These are phyloP conservation scores for Cotesia typhae DNA, from an alignment of 1,140 invertebrate species.

Conservation along the genomic window DNA sequence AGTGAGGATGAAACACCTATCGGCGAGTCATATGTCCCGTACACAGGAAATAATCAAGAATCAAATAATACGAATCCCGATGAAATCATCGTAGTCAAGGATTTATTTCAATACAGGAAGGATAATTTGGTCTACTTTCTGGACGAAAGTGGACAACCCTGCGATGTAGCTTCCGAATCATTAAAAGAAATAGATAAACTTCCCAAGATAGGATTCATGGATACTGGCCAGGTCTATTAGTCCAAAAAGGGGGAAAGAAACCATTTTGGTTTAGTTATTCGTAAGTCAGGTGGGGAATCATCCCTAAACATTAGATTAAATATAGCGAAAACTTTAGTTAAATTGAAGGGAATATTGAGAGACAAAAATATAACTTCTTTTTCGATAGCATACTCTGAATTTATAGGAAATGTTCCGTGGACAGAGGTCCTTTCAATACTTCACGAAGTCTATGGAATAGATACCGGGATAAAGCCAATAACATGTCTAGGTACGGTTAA, in stretches of 20 bases:
- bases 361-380: constrained; percentile 3
- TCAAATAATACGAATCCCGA: background rate
- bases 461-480: background rate
- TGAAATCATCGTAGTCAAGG: constrained; percentile 7
- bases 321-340: background rate
- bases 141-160: constrained; percentile 6
- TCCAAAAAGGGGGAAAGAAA: too few relatives aligned
- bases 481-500: constrained; percentile 7
- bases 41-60: background rate
- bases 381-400: background rate
- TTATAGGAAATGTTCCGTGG: constrained; percentile 5
- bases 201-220: too few relatives aligned
- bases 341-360: background rate
- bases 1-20: background rate
- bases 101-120: constrained; percentile 18
- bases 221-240: background rate
- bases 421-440: background rate
- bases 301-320: background rate
- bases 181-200: background rate
- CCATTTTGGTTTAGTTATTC: background rate
- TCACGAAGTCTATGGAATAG: background rate
- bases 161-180: background rate
- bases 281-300: background rate
- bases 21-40: background rate
- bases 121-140: constrained; percentile 24